Conservation (phyloP, 1,140 invertebrate species). For the Procambarus clarkii region DNA sequence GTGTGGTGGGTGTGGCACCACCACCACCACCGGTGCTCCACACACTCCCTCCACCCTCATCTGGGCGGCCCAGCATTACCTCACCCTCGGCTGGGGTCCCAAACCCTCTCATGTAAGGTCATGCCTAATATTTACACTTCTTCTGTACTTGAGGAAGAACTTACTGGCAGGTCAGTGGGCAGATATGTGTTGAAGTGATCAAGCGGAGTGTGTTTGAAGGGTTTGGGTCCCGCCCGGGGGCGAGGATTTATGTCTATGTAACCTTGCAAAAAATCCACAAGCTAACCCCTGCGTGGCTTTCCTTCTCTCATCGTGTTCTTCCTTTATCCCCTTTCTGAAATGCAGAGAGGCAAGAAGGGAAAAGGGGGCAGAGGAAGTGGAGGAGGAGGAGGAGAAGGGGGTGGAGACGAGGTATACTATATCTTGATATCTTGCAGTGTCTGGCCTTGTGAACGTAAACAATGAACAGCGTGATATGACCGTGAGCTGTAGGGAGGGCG, state of each 20-base stretch:
- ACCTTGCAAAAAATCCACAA: not conserved
- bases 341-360: constrained; percentile 42
- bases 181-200: no score
- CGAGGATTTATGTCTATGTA: not conserved
- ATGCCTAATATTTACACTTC: no score
- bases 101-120: not conserved
- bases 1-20: not conserved
- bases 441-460: not conserved
- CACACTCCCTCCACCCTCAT: not conserved
- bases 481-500: not conserved
- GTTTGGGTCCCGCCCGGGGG: not conserved
- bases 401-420: constrained; percentile 18
- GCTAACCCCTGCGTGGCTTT: not conserved
- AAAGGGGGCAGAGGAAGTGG: constrained; percentile 38
- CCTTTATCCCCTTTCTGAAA: constrained; percentile 33
- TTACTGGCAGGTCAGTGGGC: no score
- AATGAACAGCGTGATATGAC: constrained; percentile 28
- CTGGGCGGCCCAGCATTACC: not conserved
- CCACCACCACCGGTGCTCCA: no score
- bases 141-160: no score
- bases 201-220: not conserved
- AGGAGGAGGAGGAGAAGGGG: constrained; percentile 51
- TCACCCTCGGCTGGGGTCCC: not conserved
- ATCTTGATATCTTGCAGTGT: not conserved
- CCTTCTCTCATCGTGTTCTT: constrained; percentile 37